Conservation (phyloP, 2,113 vertebrate species). For the Nematolebias whitei region DNA sequence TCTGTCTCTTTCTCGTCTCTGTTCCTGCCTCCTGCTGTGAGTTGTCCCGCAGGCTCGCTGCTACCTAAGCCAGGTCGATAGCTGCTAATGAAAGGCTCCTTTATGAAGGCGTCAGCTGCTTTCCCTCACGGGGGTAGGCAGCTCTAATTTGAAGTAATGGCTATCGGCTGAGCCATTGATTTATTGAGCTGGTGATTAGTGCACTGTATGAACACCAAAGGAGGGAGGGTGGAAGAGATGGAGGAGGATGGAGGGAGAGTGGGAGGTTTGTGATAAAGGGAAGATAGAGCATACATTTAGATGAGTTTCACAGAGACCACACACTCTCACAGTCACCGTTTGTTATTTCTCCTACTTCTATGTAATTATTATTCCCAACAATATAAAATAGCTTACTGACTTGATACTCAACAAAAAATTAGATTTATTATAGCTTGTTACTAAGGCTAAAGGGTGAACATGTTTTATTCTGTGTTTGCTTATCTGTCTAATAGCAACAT, state of each 20-base stretch:
- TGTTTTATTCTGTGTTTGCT: too few species aligned
- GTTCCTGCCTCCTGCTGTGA: conserved; percentile 18
- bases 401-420: background rate
- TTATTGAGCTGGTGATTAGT: conserved; percentile 66
- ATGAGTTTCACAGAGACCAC: too few species aligned
- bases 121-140: conserved; percentile 44
- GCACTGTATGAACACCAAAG: conserved; percentile 45
- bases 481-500: too few species aligned
- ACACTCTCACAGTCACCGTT: too few species aligned
- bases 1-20: conserved; percentile 24
- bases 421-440: too few species aligned
- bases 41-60: conserved; percentile 38
- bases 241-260: conserved; percentile 7
- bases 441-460: too few species aligned
- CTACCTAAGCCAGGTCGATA: conserved; percentile 55
- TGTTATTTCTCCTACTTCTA: background rate
- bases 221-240: background rate
- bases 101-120: conserved; percentile 73
- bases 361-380: background rate
- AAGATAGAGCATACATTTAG: background rate
- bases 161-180: too few species aligned
- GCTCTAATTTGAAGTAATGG: conserved; percentile 68
- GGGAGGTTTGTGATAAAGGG: background rate
- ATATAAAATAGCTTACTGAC: too few species aligned
- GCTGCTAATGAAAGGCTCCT: conserved; percentile 61